phyloP scores from a whole-genome alignment of 1,140 invertebrate genomes.

The Hyles euphorbiae region DNA sequence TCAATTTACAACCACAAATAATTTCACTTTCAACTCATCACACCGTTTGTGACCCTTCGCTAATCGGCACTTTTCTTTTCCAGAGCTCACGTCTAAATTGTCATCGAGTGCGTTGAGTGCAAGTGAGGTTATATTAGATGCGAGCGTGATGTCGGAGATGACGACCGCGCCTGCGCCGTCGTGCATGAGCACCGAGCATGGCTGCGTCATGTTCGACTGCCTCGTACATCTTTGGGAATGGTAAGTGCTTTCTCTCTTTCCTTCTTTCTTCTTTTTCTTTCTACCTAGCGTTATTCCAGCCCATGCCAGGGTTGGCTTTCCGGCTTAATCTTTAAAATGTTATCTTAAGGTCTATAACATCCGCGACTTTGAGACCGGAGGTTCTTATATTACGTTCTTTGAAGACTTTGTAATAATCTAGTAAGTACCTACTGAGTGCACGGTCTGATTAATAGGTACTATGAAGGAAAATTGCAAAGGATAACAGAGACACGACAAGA shows the following conservation, averaged over 20 bases:
- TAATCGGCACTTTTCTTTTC: slow-evolving; percentile 54
- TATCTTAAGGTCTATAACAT: too few relatives aligned
- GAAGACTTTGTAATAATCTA: too few relatives aligned
- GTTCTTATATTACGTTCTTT: too few relatives aligned
- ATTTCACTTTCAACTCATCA: slow-evolving; percentile 43
- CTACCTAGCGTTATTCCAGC: too few relatives aligned
- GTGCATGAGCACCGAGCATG: slow-evolving; percentile 64
- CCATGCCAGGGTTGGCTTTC: too few relatives aligned
- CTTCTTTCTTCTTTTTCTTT: too few relatives aligned
- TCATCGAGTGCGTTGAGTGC: slow-evolving; percentile 10
- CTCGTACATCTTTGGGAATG: slow-evolving; percentile 68
- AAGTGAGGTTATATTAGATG: slow-evolving; percentile 32
- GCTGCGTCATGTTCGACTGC: slow-evolving; percentile 69
- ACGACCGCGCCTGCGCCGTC: slow-evolving; percentile 50
- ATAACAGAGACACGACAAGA: too few relatives aligned
- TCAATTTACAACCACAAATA: neutral
- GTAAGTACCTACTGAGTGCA: too few relatives aligned
- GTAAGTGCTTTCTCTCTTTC: slow-evolving; percentile 36
- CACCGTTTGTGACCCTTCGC: slow-evolving; percentile 24
- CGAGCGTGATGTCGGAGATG: slow-evolving; percentile 41
- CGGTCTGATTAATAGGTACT: too few relatives aligned
- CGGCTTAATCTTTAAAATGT: too few relatives aligned
- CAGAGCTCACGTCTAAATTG: slow-evolving; percentile 34
- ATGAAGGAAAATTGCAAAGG: too few relatives aligned
- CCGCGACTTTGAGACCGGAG: too few relatives aligned